These are phyloP conservation scores for Scaptodrosophila latifasciaeformis DNA, from an alignment of 2,888 invertebrate species.

Conservation along the genomic window DNA sequence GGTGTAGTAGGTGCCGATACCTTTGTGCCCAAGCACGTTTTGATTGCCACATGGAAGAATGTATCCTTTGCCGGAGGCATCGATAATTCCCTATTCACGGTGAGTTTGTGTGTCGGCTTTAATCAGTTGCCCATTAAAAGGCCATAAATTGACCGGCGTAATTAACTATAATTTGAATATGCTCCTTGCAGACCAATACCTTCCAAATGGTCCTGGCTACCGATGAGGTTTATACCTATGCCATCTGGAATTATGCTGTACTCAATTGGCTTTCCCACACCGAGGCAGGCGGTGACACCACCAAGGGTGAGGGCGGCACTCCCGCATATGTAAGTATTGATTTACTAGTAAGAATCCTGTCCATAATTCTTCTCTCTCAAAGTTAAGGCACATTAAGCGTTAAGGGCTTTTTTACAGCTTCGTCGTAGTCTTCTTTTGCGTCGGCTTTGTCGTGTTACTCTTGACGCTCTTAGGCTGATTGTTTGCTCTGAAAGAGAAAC, in stretches of 20 bases:
- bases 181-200: constrained; percentile 88
- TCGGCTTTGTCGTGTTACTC: too few relatives aligned
- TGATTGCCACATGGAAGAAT: constrained; percentile 97
- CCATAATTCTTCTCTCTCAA: too few relatives aligned
- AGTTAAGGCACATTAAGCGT: too few relatives aligned
- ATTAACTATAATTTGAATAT: too few relatives aligned
- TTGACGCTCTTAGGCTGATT: constrained; percentile 9
- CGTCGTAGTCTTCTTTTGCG: too few relatives aligned
- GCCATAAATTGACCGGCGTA: too few relatives aligned
- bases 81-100: constrained; percentile 83
- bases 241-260: constrained; percentile 94
- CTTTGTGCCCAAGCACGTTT: constrained; percentile 92
- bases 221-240: constrained; percentile 95
- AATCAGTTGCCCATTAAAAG: too few relatives aligned
- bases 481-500: too few relatives aligned
- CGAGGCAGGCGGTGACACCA: constrained; percentile 92
- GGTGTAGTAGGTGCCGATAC: constrained; percentile 94
- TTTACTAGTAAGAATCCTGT: neutral
- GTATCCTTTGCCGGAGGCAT: constrained; percentile 94
- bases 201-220: constrained; percentile 96
- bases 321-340: constrained; percentile 90
- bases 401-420: too few relatives aligned
- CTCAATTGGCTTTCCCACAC: constrained; percentile 94
- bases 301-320: constrained; percentile 88
- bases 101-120: constrained; percentile 75